A percentile compares a stretch with the other conserved stretches of the same genome.
Evolutionary conservation across 2,888 invertebrate species (phyloP).

Genomic region (Tinea trinotella): DNA sequence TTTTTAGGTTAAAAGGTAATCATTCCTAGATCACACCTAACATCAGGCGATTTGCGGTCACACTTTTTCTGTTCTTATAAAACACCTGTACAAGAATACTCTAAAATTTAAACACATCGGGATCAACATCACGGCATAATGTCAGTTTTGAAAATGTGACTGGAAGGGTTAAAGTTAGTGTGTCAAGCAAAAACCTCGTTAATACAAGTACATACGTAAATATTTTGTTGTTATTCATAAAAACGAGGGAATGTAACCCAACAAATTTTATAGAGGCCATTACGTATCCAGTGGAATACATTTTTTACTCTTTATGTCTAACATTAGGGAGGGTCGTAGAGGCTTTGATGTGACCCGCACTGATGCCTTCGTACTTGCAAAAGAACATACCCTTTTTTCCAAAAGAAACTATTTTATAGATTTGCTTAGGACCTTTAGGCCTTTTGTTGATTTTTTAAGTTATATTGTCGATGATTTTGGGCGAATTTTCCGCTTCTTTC

Average conservation of each 20-base stretch:
- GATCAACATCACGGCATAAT: too few species aligned
- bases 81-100: too few species aligned
- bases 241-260: slow-evolving; percentile 19
- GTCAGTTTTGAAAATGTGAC: too few species aligned
- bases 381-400: background rate
- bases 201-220: background rate
- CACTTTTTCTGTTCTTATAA: too few species aligned
- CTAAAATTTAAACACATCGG: too few species aligned
- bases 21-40: too few species aligned
- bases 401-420: slow-evolving; percentile 12
- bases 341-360: slow-evolving; percentile 12
- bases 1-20: too few species aligned
- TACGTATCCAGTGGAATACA: slow-evolving; percentile 30
- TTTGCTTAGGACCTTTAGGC: background rate
- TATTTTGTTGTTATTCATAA: slow-evolving; percentile 13
- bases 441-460: background rate
- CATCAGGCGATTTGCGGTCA: too few species aligned
- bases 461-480: too few species aligned
- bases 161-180: too few species aligned
- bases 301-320: slow-evolving; percentile 31
- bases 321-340: slow-evolving; percentile 24
- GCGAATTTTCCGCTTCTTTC: too few species aligned
- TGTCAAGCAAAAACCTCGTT: background rate
- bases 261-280: slow-evolving; percentile 33
- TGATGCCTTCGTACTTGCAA: background rate